phyloP scores from a whole-genome alignment of 2,797 vertebrate species.

The Chlorospingus semifuscus region DNA sequence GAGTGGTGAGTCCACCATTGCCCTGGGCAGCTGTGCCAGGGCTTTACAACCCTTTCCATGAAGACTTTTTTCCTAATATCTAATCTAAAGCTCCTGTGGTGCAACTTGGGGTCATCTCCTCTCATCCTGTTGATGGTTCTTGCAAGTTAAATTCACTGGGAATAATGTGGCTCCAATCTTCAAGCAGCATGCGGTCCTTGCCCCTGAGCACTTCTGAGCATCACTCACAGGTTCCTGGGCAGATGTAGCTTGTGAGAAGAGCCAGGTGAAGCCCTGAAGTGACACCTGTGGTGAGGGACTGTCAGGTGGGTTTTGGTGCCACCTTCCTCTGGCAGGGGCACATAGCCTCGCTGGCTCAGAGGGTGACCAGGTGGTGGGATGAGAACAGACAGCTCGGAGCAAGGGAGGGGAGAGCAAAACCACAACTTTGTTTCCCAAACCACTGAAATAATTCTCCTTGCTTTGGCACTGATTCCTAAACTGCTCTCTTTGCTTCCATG shows the following conservation, averaged over 20 bases:
- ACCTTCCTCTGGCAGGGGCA: fast-evolving
- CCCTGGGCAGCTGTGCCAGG: neutral
- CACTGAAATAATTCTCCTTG: neutral
- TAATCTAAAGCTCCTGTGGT: fast-evolving
- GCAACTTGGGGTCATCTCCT: neutral
- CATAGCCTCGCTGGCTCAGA: fast-evolving
- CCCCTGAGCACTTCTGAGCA: neutral
- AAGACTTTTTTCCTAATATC: neutral
- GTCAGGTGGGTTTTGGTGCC: fast-evolving
- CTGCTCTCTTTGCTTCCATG: neutral
- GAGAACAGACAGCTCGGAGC: neutral
- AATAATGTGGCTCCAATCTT: fast-evolving
- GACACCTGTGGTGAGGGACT: fast-evolving
- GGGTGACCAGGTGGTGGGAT: neutral
- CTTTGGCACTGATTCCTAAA: neutral
- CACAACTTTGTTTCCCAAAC: neutral
- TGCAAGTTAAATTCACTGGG: neutral
- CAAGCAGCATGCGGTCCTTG: no score
- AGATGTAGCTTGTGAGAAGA: neutral
- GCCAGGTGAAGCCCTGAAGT: neutral
- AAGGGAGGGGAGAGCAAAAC: neutral
- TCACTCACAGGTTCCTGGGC: neutral
- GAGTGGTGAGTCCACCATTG: neutral
- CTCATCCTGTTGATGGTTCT: neutral
- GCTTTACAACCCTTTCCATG: neutral